A percentile compares a stretch with the other conserved stretches of the same genome.
Evolutionary conservation across 2,888 invertebrate genomes (phyloP).

Genomic region (Chymomyza amoena): DNA sequence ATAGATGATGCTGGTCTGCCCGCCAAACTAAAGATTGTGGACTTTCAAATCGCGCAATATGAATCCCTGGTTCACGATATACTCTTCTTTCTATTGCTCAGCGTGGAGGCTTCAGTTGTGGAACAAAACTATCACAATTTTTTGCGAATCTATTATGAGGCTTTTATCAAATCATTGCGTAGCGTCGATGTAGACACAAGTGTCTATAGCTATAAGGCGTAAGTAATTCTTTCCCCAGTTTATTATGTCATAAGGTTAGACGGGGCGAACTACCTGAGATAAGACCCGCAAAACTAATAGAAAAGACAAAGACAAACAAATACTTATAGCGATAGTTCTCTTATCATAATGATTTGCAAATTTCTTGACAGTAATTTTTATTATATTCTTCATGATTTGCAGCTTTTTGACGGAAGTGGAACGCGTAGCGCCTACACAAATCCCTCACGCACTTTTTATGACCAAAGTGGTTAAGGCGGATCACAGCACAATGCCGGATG

Average conservation of each 20-base stretch:
- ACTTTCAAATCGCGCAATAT: constrained; percentile 81
- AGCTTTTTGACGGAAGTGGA: constrained; percentile 78
- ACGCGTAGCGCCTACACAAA: constrained; percentile 77
- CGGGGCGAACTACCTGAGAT: not conserved
- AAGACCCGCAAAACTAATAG: not conserved
- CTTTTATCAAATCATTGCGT: constrained; percentile 78
- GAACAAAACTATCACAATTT: constrained; percentile 80
- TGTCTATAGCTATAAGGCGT: constrained; percentile 78
- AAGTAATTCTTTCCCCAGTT: constrained; percentile 35
- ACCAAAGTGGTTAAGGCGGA: constrained; percentile 80
- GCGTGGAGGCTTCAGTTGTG: constrained; percentile 79
- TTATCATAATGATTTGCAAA: not conserved
- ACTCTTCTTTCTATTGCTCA: constrained; percentile 81
- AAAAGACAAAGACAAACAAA: not conserved
- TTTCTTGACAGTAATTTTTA: not conserved
- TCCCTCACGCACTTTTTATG: constrained; percentile 80
- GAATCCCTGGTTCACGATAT: constrained; percentile 80
- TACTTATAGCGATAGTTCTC: not conserved
- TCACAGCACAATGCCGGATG: constrained; percentile 78
- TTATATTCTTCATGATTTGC: constrained; percentile 11
- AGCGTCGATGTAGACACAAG: constrained; percentile 77
- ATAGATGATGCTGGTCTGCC: constrained; percentile 75
- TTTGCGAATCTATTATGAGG: constrained; percentile 80
- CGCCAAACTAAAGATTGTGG: constrained; percentile 81
- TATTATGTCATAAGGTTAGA: not conserved